Evolutionary conservation across 2,888 invertebrate genomes (phyloP).

Genomic region (Trachelus tabidus): DNA sequence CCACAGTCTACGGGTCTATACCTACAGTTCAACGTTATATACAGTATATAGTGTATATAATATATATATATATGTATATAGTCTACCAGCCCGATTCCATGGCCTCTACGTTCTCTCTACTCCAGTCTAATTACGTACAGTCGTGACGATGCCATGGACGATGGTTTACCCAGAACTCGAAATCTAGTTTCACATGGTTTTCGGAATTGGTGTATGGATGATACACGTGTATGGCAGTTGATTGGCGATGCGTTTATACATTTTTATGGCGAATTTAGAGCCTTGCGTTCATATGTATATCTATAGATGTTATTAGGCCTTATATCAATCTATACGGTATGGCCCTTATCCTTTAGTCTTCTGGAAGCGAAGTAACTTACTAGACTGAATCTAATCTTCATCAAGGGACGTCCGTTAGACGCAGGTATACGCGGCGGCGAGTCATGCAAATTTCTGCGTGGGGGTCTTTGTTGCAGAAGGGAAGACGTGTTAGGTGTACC

Average conservation of each 20-base stretch:
- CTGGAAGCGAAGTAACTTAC: conserved; percentile 6
- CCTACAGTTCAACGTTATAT: neutral
- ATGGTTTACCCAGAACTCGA: neutral
- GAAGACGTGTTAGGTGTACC: conserved; percentile 25
- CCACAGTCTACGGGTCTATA: neutral
- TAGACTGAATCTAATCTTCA: conserved; percentile 40
- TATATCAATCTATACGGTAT: neutral
- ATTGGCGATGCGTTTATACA: neutral
- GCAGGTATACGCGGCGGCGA: conserved; percentile 7
- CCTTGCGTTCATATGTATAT: neutral
- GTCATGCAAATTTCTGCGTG: conserved; percentile 42
- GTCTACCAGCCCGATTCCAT: neutral
- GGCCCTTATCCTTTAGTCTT: neutral
- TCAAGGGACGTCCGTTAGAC: conserved; percentile 26
- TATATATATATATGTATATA: neutral
- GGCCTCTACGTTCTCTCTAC: conserved; percentile 14
- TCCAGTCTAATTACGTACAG: conserved; percentile 24
- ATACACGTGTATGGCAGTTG: neutral
- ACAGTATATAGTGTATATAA: neutral
- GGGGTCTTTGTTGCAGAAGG: conserved; percentile 36
- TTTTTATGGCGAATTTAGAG: neutral
- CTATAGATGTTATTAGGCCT: neutral
- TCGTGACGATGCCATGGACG: neutral
- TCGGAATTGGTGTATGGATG: neutral
- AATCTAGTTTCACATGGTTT: neutral